Conservation (phyloP, 1,140 invertebrate species). For the Pseudomyrmex pallidus region DNA sequence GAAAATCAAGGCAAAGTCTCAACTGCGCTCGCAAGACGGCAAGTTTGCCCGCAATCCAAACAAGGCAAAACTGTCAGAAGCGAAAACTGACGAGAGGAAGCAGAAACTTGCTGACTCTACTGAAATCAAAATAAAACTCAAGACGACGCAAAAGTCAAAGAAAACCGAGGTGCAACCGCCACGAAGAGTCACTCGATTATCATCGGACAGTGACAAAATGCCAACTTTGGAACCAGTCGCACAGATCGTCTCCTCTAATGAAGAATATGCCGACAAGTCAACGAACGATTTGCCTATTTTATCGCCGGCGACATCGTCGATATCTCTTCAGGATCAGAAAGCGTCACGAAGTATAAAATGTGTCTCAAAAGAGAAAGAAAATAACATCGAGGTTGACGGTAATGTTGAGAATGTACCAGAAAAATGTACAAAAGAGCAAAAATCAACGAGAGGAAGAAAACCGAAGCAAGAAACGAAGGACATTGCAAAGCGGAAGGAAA, state of each 20-base stretch:
- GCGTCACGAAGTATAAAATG: slow-evolving; percentile 13
- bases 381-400: neutral
- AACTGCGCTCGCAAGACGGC: slow-evolving; percentile 79
- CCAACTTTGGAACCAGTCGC: slow-evolving; percentile 73
- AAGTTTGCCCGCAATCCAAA: slow-evolving; percentile 78
- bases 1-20: slow-evolving; percentile 76
- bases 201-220: slow-evolving; percentile 77
- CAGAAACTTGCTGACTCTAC: slow-evolving; percentile 1
- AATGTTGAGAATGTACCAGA: neutral
- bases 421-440: slow-evolving; percentile 3
- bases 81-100: neutral
- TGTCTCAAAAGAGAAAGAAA: slow-evolving; percentile 38
- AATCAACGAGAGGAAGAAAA: slow-evolving; percentile 33
- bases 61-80: slow-evolving; percentile 58
- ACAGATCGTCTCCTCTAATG: slow-evolving; percentile 11
- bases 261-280: slow-evolving; percentile 56
- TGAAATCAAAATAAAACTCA: slow-evolving; percentile 11
- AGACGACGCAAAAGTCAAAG: slow-evolving; percentile 58
- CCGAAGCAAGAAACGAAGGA: slow-evolving; percentile 18
- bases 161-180: slow-evolving; percentile 27
- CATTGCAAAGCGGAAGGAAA: neutral
- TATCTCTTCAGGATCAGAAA: slow-evolving; percentile 36
- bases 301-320: slow-evolving; percentile 60
- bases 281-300: slow-evolving; percentile 72
- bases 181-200: slow-evolving; percentile 68